Conservation (phyloP, 37 sponge, comb jelly and placozoan species). For the Tethya wilhelma region DNA sequence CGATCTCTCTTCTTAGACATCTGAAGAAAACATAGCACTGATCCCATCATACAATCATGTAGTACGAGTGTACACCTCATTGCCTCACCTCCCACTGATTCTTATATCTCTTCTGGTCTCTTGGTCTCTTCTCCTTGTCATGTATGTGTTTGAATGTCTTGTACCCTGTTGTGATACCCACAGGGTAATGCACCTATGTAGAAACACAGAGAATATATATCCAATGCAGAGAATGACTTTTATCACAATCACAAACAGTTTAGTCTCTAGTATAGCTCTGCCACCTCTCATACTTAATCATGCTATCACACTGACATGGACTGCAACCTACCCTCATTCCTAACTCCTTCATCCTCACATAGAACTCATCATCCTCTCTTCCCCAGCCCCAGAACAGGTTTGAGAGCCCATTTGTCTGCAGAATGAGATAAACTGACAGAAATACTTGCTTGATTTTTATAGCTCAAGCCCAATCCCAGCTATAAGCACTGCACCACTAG, state of each 20-base stretch:
- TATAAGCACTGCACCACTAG: too few relatives aligned
- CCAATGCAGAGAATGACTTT: neutral
- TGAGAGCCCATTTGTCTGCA: conserved; percentile 87
- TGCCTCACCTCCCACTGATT: conserved; percentile 76
- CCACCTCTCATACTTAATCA: too few relatives aligned
- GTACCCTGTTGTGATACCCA: conserved; percentile 81
- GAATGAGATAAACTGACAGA: neutral
- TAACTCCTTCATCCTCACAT: conserved; percentile 83
- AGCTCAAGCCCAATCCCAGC: too few relatives aligned
- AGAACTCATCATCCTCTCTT: conserved; percentile 95
- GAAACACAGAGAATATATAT: neutral
- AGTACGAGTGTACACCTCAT: neutral
- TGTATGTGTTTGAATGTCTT: conserved; percentile 87
- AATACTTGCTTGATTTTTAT: too few relatives aligned
- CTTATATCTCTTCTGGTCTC: conserved; percentile 79
- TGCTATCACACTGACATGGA: too few relatives aligned
- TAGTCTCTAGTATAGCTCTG: too few relatives aligned
- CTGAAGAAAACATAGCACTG: conserved; percentile 21
- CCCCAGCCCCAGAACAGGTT: conserved; percentile 98
- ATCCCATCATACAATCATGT: neutral
- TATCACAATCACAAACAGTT: neutral
- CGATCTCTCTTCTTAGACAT: conserved; percentile 73
- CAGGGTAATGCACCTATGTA: conserved; percentile 69
- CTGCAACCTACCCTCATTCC: conserved; percentile 70
- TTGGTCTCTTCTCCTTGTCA: conserved; percentile 70